Evolutionary conservation across 2,888 invertebrate species (phyloP).

Genomic region (Apodemia hepburni): DNA sequence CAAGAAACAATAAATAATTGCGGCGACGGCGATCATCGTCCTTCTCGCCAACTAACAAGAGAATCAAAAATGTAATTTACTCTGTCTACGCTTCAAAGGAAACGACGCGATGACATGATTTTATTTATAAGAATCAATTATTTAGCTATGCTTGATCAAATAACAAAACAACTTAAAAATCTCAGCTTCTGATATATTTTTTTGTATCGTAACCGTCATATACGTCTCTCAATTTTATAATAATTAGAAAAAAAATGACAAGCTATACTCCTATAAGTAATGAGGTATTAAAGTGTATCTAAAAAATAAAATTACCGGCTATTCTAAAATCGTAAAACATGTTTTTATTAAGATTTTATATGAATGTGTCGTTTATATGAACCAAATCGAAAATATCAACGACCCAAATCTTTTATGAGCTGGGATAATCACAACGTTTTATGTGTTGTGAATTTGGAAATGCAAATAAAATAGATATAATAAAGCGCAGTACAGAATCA

Average conservation of each 20-base stretch:
- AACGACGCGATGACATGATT: too few relatives aligned
- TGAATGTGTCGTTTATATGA: neutral
- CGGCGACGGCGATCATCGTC: too few relatives aligned
- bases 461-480: slow-evolving; percentile 21
- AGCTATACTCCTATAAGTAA: neutral
- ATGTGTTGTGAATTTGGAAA: slow-evolving; percentile 18
- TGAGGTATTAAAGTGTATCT: neutral
- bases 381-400: neutral
- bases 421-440: slow-evolving; percentile 13
- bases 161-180: too few relatives aligned
- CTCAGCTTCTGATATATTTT: too few relatives aligned
- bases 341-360: neutral
- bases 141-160: too few relatives aligned
- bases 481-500: slow-evolving; percentile 22
- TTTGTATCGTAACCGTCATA: too few relatives aligned
- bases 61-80: too few relatives aligned
- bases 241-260: neutral
- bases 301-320: neutral
- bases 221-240: too few relatives aligned
- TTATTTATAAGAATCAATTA: too few relatives aligned
- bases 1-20: too few relatives aligned
- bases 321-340: neutral
- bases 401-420: slow-evolving; percentile 14
- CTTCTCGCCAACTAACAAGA: too few relatives aligned
- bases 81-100: too few relatives aligned